Evolutionary conservation across 23 tunicate genomes (phyloP).

Genomic region (Halocynthia aurantium): DNA sequence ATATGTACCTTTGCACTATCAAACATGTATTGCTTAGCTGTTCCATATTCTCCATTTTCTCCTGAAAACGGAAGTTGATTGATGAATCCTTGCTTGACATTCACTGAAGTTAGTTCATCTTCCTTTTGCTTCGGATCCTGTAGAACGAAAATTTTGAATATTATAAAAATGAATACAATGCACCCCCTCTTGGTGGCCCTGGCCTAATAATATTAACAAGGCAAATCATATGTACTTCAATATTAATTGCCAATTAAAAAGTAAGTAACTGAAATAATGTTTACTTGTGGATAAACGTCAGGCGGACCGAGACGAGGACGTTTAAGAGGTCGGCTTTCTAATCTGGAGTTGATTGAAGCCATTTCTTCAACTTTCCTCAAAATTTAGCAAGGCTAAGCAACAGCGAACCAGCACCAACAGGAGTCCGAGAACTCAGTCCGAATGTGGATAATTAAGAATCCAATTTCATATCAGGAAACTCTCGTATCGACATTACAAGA

Average conservation of each 20-base stretch:
- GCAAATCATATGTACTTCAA: too few species aligned
- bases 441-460: too few species aligned
- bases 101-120: slow-evolving; percentile 71
- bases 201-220: too few species aligned
- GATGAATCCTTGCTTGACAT: slow-evolving; percentile 75
- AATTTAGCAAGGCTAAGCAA: background rate
- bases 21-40: slow-evolving; percentile 43
- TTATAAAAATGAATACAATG: too few species aligned
- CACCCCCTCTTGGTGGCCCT: too few species aligned
- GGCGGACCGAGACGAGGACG: slow-evolving; percentile 59
- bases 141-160: background rate
- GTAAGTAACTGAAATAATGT: background rate
- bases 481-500: too few species aligned
- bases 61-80: slow-evolving; percentile 27
- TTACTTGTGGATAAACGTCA: slow-evolving; percentile 71
- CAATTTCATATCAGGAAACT: too few species aligned
- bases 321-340: slow-evolving; percentile 39
- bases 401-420: too few species aligned
- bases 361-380: slow-evolving; percentile 3
- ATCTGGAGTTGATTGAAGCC: slow-evolving; percentile 18
- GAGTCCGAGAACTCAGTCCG: too few species aligned
- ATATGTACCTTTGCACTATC: slow-evolving; percentile 29
- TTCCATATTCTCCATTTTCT: slow-evolving; percentile 56
- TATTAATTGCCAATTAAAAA: too few species aligned
- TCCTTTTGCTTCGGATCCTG: slow-evolving; percentile 87